These are phyloP conservation scores for Drosophila quadrilineata DNA, from an alignment of 1,140 invertebrate genomes.

Conservation along the genomic window DNA sequence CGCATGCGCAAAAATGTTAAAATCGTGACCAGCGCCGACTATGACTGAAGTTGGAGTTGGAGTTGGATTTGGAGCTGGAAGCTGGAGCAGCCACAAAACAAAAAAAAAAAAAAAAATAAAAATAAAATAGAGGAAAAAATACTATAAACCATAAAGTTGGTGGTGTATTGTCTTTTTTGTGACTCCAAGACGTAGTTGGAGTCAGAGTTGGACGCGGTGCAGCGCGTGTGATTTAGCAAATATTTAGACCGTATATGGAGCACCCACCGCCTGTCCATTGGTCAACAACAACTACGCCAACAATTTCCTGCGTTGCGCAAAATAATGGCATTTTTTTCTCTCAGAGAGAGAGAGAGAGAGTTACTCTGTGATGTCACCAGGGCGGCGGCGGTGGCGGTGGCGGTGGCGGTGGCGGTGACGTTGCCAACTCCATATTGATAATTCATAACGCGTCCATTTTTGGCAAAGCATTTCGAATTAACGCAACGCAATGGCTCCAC, in stretches of 20 bases:
- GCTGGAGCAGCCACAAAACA: constrained; percentile 30
- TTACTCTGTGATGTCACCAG: constrained; percentile 65
- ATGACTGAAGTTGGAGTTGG: background rate
- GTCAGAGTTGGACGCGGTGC: constrained; percentile 40
- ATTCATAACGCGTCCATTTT: constrained; percentile 76
- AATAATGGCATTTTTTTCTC: constrained; percentile 28
- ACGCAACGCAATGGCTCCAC: constrained; percentile 48
- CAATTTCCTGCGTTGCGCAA: constrained; percentile 74
- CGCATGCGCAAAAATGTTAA: constrained; percentile 77
- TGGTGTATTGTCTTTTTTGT: constrained; percentile 68
- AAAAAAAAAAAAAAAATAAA: constrained; percentile 2
- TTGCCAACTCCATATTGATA: constrained; percentile 75
- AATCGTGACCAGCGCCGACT: constrained; percentile 67
- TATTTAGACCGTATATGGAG: constrained; percentile 77
- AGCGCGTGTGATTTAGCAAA: constrained; percentile 77
- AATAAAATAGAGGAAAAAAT: no score
- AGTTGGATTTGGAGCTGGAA: no score
- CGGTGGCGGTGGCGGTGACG: constrained; percentile 46
- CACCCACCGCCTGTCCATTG: constrained; percentile 42
- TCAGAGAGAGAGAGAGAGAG: no score
- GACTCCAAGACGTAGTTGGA: no score
- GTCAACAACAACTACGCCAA: constrained; percentile 47
- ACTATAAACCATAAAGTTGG: constrained; percentile 1
- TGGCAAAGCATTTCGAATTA: constrained; percentile 70
- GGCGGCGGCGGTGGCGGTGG: constrained; percentile 50